phyloP scores from a whole-genome alignment of 2,113 vertebrate species.

The Pongo pygmaeus region DNA sequence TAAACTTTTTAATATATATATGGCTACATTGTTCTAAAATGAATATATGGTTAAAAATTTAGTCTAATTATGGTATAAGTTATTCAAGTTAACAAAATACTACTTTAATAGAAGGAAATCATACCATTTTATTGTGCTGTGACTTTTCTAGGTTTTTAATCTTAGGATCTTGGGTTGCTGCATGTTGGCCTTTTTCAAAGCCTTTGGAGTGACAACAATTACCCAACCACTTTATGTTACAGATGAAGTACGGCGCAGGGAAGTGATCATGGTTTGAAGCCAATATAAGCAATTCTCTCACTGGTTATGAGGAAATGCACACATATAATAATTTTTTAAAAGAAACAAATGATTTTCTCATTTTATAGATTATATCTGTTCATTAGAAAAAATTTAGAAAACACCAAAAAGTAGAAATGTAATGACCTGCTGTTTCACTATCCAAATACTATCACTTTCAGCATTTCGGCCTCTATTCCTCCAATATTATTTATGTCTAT shows the following conservation, averaged over 20 bases:
- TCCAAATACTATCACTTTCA: neutral
- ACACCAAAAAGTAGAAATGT: neutral
- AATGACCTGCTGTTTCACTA: neutral
- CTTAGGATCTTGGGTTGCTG: neutral
- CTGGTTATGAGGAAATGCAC: neutral
- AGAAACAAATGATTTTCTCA: neutral
- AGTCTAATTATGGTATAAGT: neutral
- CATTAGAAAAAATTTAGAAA: neutral
- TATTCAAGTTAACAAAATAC: neutral
- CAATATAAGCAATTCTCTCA: neutral
- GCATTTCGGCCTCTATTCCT: neutral
- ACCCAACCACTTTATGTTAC: neutral
- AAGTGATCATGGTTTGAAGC: neutral
- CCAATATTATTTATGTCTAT: neutral
- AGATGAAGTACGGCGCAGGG: neutral
- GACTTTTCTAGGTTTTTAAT: constrained; percentile 2
- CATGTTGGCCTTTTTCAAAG: neutral
- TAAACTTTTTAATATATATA: neutral
- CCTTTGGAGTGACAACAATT: neutral
- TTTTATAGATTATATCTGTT: neutral
- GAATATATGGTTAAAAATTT: neutral
- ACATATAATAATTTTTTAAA: neutral
- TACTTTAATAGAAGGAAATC: neutral
- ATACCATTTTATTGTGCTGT: neutral
- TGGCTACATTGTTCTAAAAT: neutral